These are phyloP conservation scores for Heteronetta atricapilla DNA, from an alignment of 2,113 vertebrate genomes.

Conservation along the genomic window DNA sequence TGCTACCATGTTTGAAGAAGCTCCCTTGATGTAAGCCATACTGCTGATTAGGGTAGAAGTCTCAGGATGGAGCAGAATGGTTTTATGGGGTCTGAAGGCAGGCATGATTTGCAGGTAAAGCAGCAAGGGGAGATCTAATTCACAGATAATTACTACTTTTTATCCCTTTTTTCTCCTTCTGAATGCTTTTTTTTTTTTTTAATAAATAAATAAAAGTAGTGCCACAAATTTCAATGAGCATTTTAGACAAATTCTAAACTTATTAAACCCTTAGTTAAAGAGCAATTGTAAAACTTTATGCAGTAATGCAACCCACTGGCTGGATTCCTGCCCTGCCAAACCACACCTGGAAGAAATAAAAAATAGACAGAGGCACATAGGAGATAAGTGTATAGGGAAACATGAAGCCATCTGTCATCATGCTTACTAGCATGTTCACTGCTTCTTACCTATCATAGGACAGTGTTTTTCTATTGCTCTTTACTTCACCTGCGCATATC, in stretches of 20 bases:
- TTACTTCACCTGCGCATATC: neutral
- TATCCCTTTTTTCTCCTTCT: fast-evolving
- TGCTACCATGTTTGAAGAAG: neutral
- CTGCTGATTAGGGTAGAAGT: neutral
- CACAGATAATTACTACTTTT: neutral
- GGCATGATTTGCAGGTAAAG: neutral
- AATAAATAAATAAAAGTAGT: no score
- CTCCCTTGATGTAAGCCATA: neutral
- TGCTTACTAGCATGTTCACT: neutral
- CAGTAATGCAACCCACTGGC: neutral
- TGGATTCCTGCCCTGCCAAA: neutral
- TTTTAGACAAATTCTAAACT: neutral
- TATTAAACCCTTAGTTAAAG: neutral
- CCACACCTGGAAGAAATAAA: neutral
- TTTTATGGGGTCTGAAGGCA: neutral
- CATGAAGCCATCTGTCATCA: neutral
- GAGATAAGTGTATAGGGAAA: neutral
- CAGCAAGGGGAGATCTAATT: neutral
- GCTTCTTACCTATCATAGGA: neutral
- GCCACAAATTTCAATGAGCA: neutral
- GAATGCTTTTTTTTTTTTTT: neutral
- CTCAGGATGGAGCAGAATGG: neutral
- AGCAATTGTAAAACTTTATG: neutral
- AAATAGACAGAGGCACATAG: neutral
- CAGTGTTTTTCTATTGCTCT: neutral